A percentile compares a stretch with the other conserved stretches of the same genome.
Evolutionary conservation across 2,113 vertebrate genomes (phyloP).

Genomic region (Osmerus eperlanus): DNA sequence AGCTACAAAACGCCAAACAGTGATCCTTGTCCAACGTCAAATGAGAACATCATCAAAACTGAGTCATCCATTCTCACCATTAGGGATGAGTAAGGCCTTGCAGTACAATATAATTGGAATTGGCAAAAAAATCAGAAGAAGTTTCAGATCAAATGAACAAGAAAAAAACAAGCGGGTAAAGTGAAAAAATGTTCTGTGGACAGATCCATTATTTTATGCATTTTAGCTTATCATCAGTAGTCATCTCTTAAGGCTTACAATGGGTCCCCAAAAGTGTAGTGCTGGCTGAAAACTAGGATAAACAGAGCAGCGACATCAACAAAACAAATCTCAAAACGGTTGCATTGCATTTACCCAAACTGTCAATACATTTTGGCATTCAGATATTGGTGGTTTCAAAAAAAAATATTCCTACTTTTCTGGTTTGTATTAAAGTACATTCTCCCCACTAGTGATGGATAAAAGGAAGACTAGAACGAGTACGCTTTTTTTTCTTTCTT

Average conservation of each 20-base stretch:
- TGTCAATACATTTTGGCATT: constrained; percentile 64
- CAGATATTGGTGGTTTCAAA: constrained; percentile 46
- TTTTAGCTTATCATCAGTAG: constrained; percentile 46
- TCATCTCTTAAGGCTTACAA: constrained; percentile 68
- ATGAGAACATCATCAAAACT: constrained; percentile 69
- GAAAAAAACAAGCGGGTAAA: constrained; percentile 45
- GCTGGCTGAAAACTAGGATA: constrained; percentile 46
- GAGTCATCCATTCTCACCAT: constrained; percentile 73
- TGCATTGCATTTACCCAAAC: constrained; percentile 45
- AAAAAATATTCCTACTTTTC: constrained; percentile 42
- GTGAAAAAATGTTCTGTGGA: constrained; percentile 44
- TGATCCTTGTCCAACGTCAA: constrained; percentile 64
- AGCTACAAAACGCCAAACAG: constrained; percentile 43
- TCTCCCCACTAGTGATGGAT: constrained; percentile 49
- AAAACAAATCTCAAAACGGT: constrained; percentile 38
- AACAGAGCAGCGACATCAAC: constrained; percentile 54
- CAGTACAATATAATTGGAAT: constrained; percentile 40
- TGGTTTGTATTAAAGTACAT: constrained; percentile 56
- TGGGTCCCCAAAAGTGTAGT: constrained; percentile 37
- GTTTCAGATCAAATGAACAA: constrained; percentile 33
- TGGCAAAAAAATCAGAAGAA: constrained; percentile 43
- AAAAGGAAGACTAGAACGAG: constrained; percentile 58
- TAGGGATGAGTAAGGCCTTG: constrained; percentile 54
- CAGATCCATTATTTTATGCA: constrained; percentile 49
- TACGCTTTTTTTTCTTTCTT: constrained; percentile 19